phyloP scores from a whole-genome alignment of 2,113 vertebrate species.

The Sander vitreus region DNA sequence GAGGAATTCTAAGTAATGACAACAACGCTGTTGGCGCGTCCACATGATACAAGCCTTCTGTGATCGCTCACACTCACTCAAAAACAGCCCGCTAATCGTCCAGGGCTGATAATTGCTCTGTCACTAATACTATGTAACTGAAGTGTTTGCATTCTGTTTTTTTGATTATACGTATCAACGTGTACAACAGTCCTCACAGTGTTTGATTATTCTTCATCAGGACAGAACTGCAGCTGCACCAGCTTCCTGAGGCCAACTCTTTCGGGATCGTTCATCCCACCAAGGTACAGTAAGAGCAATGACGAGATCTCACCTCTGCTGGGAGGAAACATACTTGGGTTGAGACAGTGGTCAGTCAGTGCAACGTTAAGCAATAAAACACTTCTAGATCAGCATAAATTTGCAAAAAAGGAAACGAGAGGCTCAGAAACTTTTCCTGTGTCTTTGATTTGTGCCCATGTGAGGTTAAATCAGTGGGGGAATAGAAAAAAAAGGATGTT shows the following conservation, averaged over 20 bases:
- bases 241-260: constrained; percentile 84
- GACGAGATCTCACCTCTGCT: background rate
- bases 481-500: background rate
- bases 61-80: too few species aligned
- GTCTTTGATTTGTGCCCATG: too few species aligned
- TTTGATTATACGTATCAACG: background rate
- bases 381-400: background rate
- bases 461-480: too few species aligned
- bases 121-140: too few species aligned
- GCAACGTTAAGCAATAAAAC: background rate
- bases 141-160: too few species aligned
- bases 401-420: too few species aligned
- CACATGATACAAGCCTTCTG: too few species aligned
- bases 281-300: constrained; percentile 83
- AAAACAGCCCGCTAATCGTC: too few species aligned
- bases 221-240: constrained; percentile 91
- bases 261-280: constrained; percentile 88
- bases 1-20: too few species aligned
- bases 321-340: background rate
- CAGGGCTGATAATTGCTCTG: too few species aligned
- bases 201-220: constrained; percentile 70
- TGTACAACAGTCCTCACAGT: background rate
- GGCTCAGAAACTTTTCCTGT: too few species aligned
- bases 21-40: too few species aligned
- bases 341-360: background rate